Evolutionary conservation across 2,888 invertebrate species (phyloP), one percentile per base, ranked within the genome.

Genomic region (Acleris literana): DNA sequence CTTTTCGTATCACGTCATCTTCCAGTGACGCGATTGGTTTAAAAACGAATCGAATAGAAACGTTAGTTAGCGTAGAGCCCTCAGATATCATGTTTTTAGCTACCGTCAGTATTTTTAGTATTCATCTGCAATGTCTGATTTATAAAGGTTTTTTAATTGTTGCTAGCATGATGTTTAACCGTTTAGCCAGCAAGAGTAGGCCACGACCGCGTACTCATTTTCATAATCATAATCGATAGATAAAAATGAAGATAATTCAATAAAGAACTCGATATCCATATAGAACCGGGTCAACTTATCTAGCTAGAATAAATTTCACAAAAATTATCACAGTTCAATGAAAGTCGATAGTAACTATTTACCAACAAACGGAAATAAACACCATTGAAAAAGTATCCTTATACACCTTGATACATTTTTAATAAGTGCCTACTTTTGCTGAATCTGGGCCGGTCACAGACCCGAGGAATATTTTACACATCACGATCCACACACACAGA

Each of bases 221-320:
- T n/a, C 39, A 18, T 39, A 6, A 6, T 44, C 56, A 43, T 17
- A 22, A 56, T 44, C 56, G 2, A 39, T 56, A 18, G 56, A 56
- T 56, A 44, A 44, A 39, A 53, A 22, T 53, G 2, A 22, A 29
- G 16, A 53, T 22, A 16, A 29, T n/a, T 53, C 9, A n/a, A 53
- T 22, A 29, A 9, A 29, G 16, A n/a, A 53, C 39, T 13, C 33
- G 39, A 39, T 39, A 39, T 1, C 13, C 13, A 39, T 39, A 54
- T 16, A 39, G 1, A 54, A 54, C 33, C n/a, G 44, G 56, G 44
- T 56, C 20, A 22, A 44, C 44, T 56, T 44, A 22, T 44, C n/a
- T 22, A 44, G 22, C 6, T 44, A 11, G 20, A 44, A 56, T 54
- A 17, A 54, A 33, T 33, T 29, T 33, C n/a, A 33, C 29, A 17